phyloP scores from a whole-genome alignment of 2,888 invertebrate species.

The Smittia sp. region DNA sequence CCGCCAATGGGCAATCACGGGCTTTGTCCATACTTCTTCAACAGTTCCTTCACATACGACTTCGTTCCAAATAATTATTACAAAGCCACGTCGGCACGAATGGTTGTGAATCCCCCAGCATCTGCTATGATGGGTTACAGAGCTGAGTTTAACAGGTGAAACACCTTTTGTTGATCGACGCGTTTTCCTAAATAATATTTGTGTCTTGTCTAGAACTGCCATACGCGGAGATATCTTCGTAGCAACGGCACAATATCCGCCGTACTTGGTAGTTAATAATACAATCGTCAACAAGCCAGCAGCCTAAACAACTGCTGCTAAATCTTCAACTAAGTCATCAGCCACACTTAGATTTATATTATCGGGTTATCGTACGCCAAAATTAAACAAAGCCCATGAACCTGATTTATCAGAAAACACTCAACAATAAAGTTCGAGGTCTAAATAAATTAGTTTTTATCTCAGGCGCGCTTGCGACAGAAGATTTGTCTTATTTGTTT shows the following conservation, averaged over 20 bases:
- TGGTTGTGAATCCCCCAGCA: background rate
- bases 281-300: no score
- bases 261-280: background rate
- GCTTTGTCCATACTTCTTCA: slow-evolving; percentile 48
- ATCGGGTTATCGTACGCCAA: no score
- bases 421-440: no score
- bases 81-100: slow-evolving; percentile 42
- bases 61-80: slow-evolving; percentile 46
- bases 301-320: no score
- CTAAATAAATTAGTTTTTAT: no score
- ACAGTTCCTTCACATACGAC: slow-evolving; percentile 51
- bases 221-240: background rate
- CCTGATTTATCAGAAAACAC: no score
- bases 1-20: slow-evolving; percentile 13
- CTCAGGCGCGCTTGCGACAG: no score
- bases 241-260: background rate
- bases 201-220: background rate
- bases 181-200: background rate
- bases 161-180: no score
- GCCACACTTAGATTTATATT: no score
- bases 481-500: no score
- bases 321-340: no score
- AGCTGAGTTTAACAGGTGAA: background rate
- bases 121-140: background rate
- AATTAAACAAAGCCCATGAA: no score